phyloP scores from a whole-genome alignment of 1,140 invertebrate genomes.

The Campodea augens region DNA sequence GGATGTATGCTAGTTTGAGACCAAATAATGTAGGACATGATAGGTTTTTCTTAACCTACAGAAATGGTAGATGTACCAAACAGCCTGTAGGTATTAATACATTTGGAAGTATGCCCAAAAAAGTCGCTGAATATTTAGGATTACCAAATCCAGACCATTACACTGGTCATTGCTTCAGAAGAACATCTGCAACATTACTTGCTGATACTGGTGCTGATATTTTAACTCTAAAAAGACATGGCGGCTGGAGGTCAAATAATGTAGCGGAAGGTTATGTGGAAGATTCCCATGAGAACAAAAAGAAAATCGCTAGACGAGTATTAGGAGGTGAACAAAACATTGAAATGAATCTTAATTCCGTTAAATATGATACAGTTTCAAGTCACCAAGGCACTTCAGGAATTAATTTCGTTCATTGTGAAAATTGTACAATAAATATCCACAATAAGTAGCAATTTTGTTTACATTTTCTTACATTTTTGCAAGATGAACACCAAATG shows the following conservation, averaged over 20 bases:
- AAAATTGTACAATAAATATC: no score
- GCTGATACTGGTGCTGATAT: constrained; percentile 14
- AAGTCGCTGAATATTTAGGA: constrained; percentile 13
- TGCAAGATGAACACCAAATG: no score
- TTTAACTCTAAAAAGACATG: constrained; percentile 13
- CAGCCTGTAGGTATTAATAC: constrained; percentile 13
- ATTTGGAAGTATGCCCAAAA: constrained; percentile 13
- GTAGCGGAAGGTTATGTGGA: constrained; percentile 13
- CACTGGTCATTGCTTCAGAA: constrained; percentile 14
- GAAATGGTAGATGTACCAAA: constrained; percentile 16
- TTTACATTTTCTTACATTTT: no score
- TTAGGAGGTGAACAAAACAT: no score
- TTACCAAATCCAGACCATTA: constrained; percentile 11
- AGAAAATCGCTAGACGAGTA: constrained; percentile 10
- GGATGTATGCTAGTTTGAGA: constrained; percentile 7
- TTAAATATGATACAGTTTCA: no score
- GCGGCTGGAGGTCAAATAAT: constrained; percentile 12
- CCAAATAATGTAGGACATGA: constrained; percentile 4
- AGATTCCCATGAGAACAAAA: constrained; percentile 9
- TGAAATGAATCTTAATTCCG: no score
- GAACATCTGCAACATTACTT: constrained; percentile 12
- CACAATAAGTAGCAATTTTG: no score
- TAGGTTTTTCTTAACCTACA: constrained; percentile 17
- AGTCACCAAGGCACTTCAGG: no score
- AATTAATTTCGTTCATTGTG: no score